These are phyloP conservation scores for Caracal caracal DNA, from an alignment of 2,113 vertebrate species.

Conservation along the genomic window DNA sequence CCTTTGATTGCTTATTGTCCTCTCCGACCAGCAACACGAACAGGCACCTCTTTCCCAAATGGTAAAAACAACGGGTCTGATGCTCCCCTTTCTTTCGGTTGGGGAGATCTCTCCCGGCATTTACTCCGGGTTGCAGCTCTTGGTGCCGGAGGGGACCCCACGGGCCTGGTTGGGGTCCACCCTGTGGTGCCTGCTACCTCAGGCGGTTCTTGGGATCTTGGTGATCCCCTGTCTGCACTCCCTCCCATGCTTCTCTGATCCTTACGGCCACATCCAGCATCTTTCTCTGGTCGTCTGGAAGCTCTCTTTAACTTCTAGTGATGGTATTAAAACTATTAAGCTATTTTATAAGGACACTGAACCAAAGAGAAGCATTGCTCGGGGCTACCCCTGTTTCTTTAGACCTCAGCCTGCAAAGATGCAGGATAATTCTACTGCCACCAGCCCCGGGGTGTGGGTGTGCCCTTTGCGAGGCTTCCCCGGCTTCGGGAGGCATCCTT, in stretches of 20 bases:
- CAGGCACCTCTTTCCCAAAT: not conserved
- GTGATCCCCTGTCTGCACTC: not conserved
- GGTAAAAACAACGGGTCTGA: not conserved
- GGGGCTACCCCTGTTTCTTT: not conserved
- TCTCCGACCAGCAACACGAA: not conserved
- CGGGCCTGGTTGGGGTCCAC: too few relatives aligned
- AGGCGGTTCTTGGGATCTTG: not conserved
- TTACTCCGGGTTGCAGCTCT: not conserved
- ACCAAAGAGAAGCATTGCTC: not conserved
- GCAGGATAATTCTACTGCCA: too few relatives aligned
- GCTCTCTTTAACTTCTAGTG: not conserved
- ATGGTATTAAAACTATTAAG: not conserved
- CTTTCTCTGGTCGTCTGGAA: not conserved
- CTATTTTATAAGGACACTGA: not conserved
- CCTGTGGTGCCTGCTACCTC: not conserved
- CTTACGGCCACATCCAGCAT: not conserved
- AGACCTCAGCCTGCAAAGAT: not conserved
- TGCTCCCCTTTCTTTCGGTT: too few relatives aligned
- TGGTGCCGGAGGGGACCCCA: not conserved
- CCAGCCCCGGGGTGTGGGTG: not conserved
- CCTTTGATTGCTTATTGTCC: not conserved
- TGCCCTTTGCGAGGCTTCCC: not conserved
- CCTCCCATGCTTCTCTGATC: not conserved
- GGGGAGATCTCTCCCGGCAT: not conserved
- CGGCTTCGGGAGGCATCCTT: too few relatives aligned